Evolutionary conservation across 1,140 invertebrate species (phyloP).

Genomic region (Pseudomyrmex sp.): DNA sequence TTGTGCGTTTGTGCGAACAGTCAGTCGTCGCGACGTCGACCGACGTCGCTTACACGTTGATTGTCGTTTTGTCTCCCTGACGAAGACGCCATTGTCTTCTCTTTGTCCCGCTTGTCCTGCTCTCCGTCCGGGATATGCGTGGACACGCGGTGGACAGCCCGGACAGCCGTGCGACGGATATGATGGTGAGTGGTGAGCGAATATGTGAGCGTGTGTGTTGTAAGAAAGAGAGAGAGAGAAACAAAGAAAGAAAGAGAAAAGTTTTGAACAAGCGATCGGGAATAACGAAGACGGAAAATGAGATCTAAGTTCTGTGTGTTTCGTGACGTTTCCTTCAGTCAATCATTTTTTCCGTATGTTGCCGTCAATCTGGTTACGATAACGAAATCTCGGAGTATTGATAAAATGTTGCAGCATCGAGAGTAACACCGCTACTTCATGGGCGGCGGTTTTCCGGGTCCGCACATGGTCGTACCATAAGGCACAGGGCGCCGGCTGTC

Average conservation of each 20-base stretch:
- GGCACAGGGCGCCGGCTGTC: conserved; percentile 64
- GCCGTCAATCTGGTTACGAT: conserved; percentile 40
- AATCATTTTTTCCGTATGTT: conserved; percentile 50
- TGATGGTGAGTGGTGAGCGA: conserved; percentile 62
- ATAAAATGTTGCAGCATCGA: conserved; percentile 48
- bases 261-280: background rate
- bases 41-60: conserved; percentile 40
- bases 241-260: background rate
- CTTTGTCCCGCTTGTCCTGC: background rate
- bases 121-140: conserved; percentile 58
- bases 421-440: conserved; percentile 26
- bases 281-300: conserved; percentile 1
- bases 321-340: conserved; percentile 64
- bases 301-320: conserved; percentile 50
- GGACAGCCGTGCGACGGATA: conserved; percentile 67
- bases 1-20: background rate
- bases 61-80: background rate
- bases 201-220: background rate
- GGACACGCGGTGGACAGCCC: conserved; percentile 62
- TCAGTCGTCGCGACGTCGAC: conserved; percentile 36
- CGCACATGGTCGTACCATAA: conserved; percentile 65
- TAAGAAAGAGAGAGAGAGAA: background rate
- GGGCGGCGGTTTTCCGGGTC: conserved; percentile 70
- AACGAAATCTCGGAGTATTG: conserved; percentile 58
- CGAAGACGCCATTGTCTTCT: conserved; percentile 29